Evolutionary conservation across 2,113 vertebrate species (phyloP), one percentile per base, ranked within the genome.

Genomic region (Gallinago jamesoni): DNA sequence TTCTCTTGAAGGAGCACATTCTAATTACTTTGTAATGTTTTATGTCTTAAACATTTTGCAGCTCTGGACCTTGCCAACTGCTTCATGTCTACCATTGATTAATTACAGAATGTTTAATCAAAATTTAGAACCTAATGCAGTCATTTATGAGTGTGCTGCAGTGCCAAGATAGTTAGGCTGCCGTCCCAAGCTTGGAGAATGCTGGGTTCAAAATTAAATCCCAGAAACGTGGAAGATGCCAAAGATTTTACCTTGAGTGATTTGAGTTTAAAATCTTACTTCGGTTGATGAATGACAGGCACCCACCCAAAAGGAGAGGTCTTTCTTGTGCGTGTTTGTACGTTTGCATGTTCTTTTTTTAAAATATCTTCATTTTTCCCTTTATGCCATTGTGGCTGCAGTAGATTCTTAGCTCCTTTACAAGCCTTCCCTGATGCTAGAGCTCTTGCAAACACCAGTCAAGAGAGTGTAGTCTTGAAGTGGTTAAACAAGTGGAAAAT

Each of bases 21-120:
- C 98, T 98, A 98, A 98, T 98, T 98, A 98, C 98, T 98, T 98
- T 92, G 98, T 98, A 98, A 98, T 98, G 98, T 98, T 98, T 98
- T 98, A 98, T 98, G 98, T 98, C 98, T 98, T 98, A 98, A 98
- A 98, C 98, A 98, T 98, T 98, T 98, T 98, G 98, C 98, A 98
- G 98, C 98, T 98, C 96, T 98, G 98, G 98, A 98, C 98, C 97
- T 97, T 97, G 97, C 98, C 98, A 98, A 98, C 97, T 98, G 98
- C 96, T 98, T 98, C 97, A 80, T 98, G 98, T 98, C 98, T 98
- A 98, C 97, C 97, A 98, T 97, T 98, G 98, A 98, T 98, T 98
- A 98, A 98, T 98, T 98, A 98, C 98, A 95, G 97, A 98, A 98
- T 97, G 98, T 98, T 98, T 98, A 98, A 98, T 98, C 98, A 98